Base-by-base conservation (phyloP, 2,888 invertebrate genomes). In the Bhutanitis thaidina region DNA sequence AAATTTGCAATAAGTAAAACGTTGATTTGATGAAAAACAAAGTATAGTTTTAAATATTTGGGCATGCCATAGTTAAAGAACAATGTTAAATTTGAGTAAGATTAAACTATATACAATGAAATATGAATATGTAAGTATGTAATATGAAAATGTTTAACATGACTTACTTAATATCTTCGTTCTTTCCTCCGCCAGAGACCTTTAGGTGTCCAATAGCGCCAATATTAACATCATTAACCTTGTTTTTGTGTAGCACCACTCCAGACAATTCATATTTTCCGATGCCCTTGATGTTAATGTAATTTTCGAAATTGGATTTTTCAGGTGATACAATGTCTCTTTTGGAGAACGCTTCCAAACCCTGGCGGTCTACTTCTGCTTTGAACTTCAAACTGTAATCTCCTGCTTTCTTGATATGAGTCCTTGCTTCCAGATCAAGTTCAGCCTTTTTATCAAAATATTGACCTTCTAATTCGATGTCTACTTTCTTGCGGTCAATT, bases 261-360 rank as follows among this genome's bases (percentile, higher is more conserved):
- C 93, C 92, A 25, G 91, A 91, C 0, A 93, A 74, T 62, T 93
- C 91, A 63, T 93, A 91, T 65, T 91, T 93, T 44, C 92, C 92
- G 9, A 92, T 90, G 39, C 91, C 90, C 25, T 91, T 91, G 12
- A 94, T 60, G 3, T 89, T 86, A 7, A 94, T 53, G 32, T 88
- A 90, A 62, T 93, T 92, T 36, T 90, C 88, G 36, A 93, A 87
- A 66, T 93, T 93, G 1, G 92, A 93, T 65, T 93, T 92, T 27
- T 90, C 86, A 10, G 80, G 74, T 0, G 90, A 90, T 0, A 90
- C 68, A 1, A 92, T 82, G 36, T 91, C 90, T 13, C 93, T 88
- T 59, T 91, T 91, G 0, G 91, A 78, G 56, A 92, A 86, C 0
- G 92, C 52, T 58, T 92, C 90, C 0, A 88, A 13, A 2, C 79